Conservation (phyloP, 2,888 invertebrate species). For the Eristalis pertinax region DNA sequence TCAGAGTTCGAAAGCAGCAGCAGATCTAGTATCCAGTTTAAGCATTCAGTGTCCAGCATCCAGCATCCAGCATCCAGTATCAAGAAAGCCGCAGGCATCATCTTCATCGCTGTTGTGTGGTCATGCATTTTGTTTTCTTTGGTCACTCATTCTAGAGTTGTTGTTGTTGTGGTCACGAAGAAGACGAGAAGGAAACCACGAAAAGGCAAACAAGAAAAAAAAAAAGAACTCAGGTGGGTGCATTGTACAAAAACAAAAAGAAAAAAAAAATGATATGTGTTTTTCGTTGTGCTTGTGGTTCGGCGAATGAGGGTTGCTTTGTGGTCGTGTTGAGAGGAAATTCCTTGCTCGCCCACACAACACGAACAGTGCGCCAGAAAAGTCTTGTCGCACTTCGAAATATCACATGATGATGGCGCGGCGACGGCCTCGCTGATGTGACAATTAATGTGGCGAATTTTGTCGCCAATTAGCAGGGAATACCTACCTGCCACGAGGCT, state of each 20-base stretch:
- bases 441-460: not conserved
- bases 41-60: not conserved
- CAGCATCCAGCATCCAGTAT: no score
- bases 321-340: conserved; percentile 22
- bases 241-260: not conserved
- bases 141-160: conserved; percentile 29
- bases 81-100: conserved; percentile 42
- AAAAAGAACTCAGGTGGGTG: conserved; percentile 47
- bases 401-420: not conserved
- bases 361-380: not conserved
- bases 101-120: conserved; percentile 15
- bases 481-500: not conserved
- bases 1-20: conserved; percentile 27
- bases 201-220: not conserved
- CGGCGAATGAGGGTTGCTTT: conserved; percentile 1
- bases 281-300: not conserved
- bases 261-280: not conserved
- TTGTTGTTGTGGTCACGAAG: conserved; percentile 18
- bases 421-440: not conserved
- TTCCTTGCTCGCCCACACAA: conserved; percentile 49
- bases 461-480: conserved; percentile 12
- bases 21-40: conserved; percentile 39
- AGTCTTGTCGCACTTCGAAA: not conserved
- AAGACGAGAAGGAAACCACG: conserved; percentile 20
- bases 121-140: conserved; percentile 51